A percentile compares a stretch with the other conserved stretches of the same genome.
These are phyloP conservation scores for Panthera leo DNA, from an alignment of 2,113 vertebrate genomes.

Conservation along the genomic window DNA sequence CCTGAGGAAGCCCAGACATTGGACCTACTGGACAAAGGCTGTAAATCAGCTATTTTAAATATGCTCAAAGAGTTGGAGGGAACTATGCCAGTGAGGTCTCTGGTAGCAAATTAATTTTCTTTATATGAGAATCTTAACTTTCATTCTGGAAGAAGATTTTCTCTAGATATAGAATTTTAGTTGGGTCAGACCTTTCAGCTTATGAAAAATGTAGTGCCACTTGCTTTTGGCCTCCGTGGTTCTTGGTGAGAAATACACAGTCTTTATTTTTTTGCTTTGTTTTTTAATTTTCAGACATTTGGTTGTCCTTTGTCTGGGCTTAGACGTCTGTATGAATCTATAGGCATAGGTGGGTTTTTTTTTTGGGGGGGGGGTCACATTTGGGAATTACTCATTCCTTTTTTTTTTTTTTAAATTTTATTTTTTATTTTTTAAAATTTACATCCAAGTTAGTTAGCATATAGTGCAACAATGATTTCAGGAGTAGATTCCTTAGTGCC, in stretches of 20 bases:
- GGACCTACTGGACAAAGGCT: background rate
- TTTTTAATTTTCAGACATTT: background rate
- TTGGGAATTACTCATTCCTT: background rate
- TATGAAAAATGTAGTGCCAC: background rate
- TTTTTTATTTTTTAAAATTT: no score
- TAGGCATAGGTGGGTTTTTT: background rate
- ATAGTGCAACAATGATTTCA: no score
- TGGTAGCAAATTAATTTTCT: background rate
- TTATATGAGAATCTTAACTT: background rate
- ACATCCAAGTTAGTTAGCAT: no score
- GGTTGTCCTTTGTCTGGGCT: background rate
- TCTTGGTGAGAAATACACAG: background rate
- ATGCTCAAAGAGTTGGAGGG: background rate
- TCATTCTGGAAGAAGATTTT: background rate
- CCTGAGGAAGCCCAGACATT: background rate
- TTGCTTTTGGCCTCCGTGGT: background rate
- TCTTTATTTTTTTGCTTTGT: background rate
- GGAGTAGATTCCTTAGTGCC: no score
- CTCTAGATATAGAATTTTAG: background rate
- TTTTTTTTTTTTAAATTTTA: background rate
- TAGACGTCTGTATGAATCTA: background rate
- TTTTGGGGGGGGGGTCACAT: background rate
- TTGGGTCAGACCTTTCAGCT: background rate
- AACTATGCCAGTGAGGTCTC: background rate
- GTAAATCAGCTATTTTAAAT: background rate